Evolutionary conservation across 2,888 invertebrate genomes (phyloP).

Genomic region (Diplazon laetatorius): DNA sequence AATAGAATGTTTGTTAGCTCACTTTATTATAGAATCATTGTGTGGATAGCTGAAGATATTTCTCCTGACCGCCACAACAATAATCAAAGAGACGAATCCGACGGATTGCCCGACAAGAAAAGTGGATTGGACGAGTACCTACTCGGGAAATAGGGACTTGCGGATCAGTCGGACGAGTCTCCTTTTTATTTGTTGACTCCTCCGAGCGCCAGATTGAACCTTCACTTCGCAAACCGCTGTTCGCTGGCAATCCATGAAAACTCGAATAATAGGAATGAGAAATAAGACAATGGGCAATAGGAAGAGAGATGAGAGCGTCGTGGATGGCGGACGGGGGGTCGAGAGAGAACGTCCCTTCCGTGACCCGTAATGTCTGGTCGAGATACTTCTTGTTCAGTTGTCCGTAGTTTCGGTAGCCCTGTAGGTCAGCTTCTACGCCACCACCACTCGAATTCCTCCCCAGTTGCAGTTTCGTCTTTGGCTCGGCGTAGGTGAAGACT

Average conservation of each 20-base stretch:
- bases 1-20: too few relatives aligned
- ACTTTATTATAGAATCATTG: too few relatives aligned
- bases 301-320: slow-evolving; percentile 19
- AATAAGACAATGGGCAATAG: slow-evolving; percentile 47
- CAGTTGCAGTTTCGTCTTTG: slow-evolving; percentile 8
- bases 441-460: not conserved
- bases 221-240: slow-evolving; percentile 9
- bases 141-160: slow-evolving; percentile 34
- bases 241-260: slow-evolving; percentile 30
- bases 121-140: slow-evolving; percentile 45
- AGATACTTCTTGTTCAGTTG: slow-evolving; percentile 49
- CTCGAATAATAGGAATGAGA: slow-evolving; percentile 32
- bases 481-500: slow-evolving; percentile 35
- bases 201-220: slow-evolving; percentile 27
- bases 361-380: slow-evolving; percentile 23
- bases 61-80: slow-evolving; percentile 22
- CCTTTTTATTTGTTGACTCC: slow-evolving; percentile 54
- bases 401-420: slow-evolving; percentile 40
- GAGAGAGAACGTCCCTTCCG: slow-evolving; percentile 10
- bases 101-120: slow-evolving; percentile 35
- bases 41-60: slow-evolving; percentile 36
- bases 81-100: slow-evolving; percentile 17
- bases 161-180: not conserved
- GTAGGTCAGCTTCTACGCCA: slow-evolving; percentile 30
- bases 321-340: slow-evolving; percentile 6